These are phyloP conservation scores for Eumaeus atala DNA, from an alignment of 1,140 invertebrate species.

Conservation along the genomic window DNA sequence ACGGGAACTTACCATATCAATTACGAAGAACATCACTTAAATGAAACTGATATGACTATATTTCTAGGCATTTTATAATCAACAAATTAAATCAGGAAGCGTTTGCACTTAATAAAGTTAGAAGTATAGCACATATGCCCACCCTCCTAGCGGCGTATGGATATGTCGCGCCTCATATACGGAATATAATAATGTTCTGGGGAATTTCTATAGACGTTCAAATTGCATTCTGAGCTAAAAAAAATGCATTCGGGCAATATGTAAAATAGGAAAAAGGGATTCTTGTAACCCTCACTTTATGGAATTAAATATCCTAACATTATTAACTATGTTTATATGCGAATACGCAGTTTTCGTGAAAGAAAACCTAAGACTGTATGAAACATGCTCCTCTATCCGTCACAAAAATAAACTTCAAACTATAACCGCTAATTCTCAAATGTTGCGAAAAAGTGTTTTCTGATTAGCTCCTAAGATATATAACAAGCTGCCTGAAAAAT, in stretches of 20 bases:
- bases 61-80: too few relatives aligned
- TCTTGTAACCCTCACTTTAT: neutral
- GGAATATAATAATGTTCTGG: neutral
- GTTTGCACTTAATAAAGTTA: neutral
- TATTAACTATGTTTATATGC: neutral
- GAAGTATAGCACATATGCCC: neutral
- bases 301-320: neutral
- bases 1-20: too few relatives aligned
- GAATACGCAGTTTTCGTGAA: neutral
- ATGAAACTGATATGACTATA: too few relatives aligned
- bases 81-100: constrained; percentile 1
- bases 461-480: too few relatives aligned
- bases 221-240: neutral
- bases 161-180: neutral
- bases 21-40: too few relatives aligned
- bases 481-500: too few relatives aligned
- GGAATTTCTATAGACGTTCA: neutral
- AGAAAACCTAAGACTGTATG: neutral
- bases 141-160: neutral
- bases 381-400: neutral
- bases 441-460: too few relatives aligned
- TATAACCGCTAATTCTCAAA: too few relatives aligned
- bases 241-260: constrained; percentile 1
- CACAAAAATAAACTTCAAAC: too few relatives aligned
- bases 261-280: constrained; percentile 3